phyloP scores from a whole-genome alignment of 2,888 invertebrate species.

The Cantharis nigra region DNA sequence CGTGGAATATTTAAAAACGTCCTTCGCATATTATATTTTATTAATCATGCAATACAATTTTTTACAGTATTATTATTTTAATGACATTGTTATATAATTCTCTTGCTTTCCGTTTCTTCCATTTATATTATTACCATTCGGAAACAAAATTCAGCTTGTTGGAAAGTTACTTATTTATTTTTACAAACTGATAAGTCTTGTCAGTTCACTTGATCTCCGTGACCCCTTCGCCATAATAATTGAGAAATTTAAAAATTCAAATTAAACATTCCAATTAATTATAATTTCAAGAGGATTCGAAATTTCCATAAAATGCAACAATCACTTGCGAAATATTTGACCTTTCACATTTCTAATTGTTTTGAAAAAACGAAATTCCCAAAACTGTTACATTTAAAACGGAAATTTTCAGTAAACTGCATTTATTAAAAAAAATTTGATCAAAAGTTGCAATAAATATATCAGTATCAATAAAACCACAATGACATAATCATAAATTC shows the following conservation, averaged over 20 bases:
- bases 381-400: no score
- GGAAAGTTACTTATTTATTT: neutral
- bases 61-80: neutral
- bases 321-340: neutral
- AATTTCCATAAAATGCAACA: neutral
- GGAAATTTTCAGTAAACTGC: no score
- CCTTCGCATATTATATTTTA: neutral
- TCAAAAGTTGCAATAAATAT: no score
- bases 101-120: neutral
- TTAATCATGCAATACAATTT: neutral
- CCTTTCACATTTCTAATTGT: neutral
- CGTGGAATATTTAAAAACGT: neutral
- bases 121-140: no score
- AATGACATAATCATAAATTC: no score
- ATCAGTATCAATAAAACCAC: no score
- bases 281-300: neutral
- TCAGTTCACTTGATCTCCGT: neutral
- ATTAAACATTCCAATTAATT: neutral
- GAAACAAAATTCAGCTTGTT: no score
- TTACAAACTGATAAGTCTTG: neutral
- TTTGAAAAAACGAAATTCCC: neutral
- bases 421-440: no score
- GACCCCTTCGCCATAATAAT: neutral
- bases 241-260: neutral
- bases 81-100: neutral